Percentiles rank a stretch among this genome's conserved stretches.
Evolutionary conservation across 2,888 invertebrate genomes (phyloP).

Genomic region (Calameuta pallipes): DNA sequence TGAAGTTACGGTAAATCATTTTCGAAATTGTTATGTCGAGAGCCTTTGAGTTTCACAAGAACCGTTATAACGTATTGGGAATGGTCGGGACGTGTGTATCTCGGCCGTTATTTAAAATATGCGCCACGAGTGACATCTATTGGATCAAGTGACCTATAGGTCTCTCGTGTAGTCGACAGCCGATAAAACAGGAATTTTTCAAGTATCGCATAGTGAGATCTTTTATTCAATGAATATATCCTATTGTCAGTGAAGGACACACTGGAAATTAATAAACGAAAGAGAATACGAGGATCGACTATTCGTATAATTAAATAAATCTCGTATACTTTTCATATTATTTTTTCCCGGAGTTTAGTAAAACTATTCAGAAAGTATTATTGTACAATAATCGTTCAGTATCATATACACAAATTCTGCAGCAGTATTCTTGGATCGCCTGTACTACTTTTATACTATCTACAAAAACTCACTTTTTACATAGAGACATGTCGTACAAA

Average conservation of each 20-base stretch:
- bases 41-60: background rate
- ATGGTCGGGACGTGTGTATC: background rate
- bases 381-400: background rate
- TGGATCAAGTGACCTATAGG: background rate
- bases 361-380: too few relatives aligned
- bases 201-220: background rate
- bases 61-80: background rate
- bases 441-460: background rate
- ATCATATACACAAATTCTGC: background rate
- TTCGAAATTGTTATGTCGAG: background rate
- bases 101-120: background rate
- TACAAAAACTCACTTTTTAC: background rate
- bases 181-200: conserved; percentile 10
- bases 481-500: background rate
- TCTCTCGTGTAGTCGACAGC: background rate
- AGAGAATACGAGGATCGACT: background rate
- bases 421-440: background rate
- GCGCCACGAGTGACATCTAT: conserved; percentile 6
- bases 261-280: background rate
- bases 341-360: too few relatives aligned
- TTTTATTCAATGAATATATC: background rate
- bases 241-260: background rate
- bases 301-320: background rate
- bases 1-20: background rate
- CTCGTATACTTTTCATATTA: background rate